Percentiles rank a stretch among this genome's conserved stretches.
phyloP scores from a whole-genome alignment of 2,888 invertebrate genomes.

The Amblyjoppa fuscipennis region DNA sequence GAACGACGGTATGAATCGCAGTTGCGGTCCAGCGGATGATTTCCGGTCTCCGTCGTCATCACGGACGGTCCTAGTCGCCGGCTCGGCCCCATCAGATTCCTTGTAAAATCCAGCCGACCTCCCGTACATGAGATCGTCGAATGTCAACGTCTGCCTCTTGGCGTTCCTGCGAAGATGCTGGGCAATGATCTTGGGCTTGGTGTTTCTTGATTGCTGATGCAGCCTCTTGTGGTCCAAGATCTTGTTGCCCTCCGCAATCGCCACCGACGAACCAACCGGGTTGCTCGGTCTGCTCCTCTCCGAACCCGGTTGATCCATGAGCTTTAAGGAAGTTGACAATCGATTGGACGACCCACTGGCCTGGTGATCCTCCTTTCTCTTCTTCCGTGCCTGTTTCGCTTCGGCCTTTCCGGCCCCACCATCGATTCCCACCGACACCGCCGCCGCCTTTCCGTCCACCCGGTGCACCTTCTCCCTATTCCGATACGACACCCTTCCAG shows the following conservation, averaged over 20 bases:
- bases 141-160: conserved; percentile 24
- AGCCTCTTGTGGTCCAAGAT: conserved; percentile 41
- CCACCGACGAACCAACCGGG: conserved; percentile 2
- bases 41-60: background rate
- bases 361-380: conserved; percentile 26
- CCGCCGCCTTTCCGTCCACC: background rate
- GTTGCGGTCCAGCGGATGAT: conserved; percentile 21
- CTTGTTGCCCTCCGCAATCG: conserved; percentile 28
- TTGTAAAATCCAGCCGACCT: background rate
- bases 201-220: conserved; percentile 70
- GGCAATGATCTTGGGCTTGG: conserved; percentile 54
- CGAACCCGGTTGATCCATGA: background rate
- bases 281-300: conserved; percentile 18
- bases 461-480: background rate
- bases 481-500: background rate
- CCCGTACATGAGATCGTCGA: conserved; percentile 8
- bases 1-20: conserved; percentile 58
- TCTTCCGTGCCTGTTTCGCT: background rate
- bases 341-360: conserved; percentile 18
- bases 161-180: conserved; percentile 60
- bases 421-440: conserved; percentile 19
- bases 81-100: background rate
- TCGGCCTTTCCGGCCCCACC: background rate
- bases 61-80: conserved; percentile 29
- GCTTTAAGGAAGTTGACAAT: conserved; percentile 34